Evolutionary conservation across 2,113 vertebrate genomes (phyloP), one percentile per base, ranked within the genome.

Genomic region (Protomyctophum bolini): DNA sequence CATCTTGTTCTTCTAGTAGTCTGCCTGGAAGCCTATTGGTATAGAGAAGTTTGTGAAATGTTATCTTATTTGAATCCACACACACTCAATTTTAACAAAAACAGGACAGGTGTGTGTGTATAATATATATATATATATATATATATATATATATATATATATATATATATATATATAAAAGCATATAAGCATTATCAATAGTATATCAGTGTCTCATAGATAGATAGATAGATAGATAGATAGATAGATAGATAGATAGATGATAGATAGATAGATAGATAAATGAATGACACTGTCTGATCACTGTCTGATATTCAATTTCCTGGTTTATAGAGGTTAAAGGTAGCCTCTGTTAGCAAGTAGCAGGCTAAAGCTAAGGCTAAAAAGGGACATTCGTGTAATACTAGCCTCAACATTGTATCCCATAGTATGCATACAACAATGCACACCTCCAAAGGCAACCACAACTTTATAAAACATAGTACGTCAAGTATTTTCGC

Each of bases 361-460:
- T 72, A 83, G 90, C 82, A 76, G 45, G 86, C 88, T 86, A 86
- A 89, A 58, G 87, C 85, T 86, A 85, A 74, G 67, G 84, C 83
- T 83, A 89, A 74, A n/a, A 63, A 8, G 11, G 57, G 10, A 56
- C 66, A 54, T 47, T 8, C 28, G 58, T 47, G 52, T 58, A 71
- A 64, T 41, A 68, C n/a, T 7, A 64, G 58, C 63, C 45, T 52
- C 0, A 0, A 0, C 5, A 10, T 46, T 4, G 10, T 62, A 73
- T 29, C 58, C n/a, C 41, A 1, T 10, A 15, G 73, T 79, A 11
- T 1, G 56, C 8, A 11, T 33, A 61, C 28, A 69, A 9, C 51
- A 51, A 29, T 59, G 58, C 58, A 10, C 1, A 50, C 70, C 6
- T 2, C 33, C 12, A 6, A 41, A 1, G 8, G 48, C 61, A 63